phyloP scores from a whole-genome alignment of 2,113 vertebrate genomes.

The Lonchura striata region DNA sequence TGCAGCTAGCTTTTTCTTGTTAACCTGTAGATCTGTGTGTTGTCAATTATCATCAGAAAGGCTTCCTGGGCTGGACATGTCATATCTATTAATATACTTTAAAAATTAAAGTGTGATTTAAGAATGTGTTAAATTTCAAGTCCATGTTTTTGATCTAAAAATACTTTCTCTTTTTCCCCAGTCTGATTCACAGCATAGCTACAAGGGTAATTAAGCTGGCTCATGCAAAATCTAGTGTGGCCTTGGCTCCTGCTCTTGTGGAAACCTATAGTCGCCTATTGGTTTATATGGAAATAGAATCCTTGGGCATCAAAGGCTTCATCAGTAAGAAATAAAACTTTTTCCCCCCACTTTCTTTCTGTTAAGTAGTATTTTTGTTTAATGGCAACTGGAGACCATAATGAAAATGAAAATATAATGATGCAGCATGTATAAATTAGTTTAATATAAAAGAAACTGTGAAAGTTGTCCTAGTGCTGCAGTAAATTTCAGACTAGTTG shows the following conservation, averaged over 20 bases:
- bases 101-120: background rate
- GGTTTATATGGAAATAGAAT: constrained; percentile 99
- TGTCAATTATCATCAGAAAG: background rate
- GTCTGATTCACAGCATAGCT: constrained; percentile 98
- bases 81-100: background rate
- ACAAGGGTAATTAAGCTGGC: constrained; percentile 97
- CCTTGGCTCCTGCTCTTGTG: constrained; percentile 94
- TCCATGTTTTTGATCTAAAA: background rate
- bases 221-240: constrained; percentile 91
- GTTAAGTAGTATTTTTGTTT: background rate
- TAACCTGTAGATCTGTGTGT: background rate
- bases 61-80: background rate
- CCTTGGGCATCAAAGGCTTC: constrained; percentile 98
- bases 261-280: constrained; percentile 96
- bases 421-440: background rate
- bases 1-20: background rate
- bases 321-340: constrained; percentile 84
- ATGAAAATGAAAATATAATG: background rate
- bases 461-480: background rate
- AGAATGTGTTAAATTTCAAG: background rate
- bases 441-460: background rate
- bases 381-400: background rate
- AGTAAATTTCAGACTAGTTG: background rate
- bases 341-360: accelerated
- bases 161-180: constrained; percentile 58